Evolutionary conservation across 2,113 vertebrate species (phyloP).

Genomic region (Phrynocephalus versicolor): DNA sequence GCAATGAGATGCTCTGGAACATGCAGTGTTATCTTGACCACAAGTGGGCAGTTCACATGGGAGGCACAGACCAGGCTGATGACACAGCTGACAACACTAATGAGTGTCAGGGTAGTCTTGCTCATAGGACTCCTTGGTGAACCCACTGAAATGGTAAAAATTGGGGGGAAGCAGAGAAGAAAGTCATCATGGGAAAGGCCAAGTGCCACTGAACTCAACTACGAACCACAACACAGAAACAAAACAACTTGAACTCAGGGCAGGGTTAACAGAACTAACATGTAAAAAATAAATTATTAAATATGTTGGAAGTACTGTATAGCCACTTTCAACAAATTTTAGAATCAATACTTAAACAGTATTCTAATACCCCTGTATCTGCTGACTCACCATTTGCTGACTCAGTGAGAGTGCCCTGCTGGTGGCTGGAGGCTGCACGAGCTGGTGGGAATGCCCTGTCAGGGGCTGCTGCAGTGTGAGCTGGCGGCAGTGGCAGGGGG

Average conservation of each 20-base stretch:
- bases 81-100: slow-evolving; percentile 93
- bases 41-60: slow-evolving; percentile 90
- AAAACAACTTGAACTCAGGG: neutral
- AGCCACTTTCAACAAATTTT: neutral
- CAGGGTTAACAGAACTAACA: neutral
- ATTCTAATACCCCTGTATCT: no score
- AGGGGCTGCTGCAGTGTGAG: no score
- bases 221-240: neutral
- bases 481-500: no score
- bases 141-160: slow-evolving; percentile 76
- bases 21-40: slow-evolving; percentile 92
- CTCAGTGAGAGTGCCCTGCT: no score
- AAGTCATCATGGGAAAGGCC: slow-evolving; percentile 21
- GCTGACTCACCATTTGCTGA: no score
- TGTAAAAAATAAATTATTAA: neutral
- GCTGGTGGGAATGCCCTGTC: no score
- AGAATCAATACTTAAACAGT: no score
- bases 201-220: slow-evolving; percentile 6
- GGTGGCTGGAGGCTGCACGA: no score
- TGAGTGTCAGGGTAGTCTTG: slow-evolving; percentile 96
- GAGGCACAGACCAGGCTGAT: slow-evolving; percentile 92
- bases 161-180: neutral
- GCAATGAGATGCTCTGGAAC: slow-evolving; percentile 97
- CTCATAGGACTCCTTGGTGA: slow-evolving; percentile 95
- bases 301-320: neutral